Evolutionary conservation across 2,888 invertebrate genomes (phyloP).

Genomic region (Dioctria rufipes): DNA sequence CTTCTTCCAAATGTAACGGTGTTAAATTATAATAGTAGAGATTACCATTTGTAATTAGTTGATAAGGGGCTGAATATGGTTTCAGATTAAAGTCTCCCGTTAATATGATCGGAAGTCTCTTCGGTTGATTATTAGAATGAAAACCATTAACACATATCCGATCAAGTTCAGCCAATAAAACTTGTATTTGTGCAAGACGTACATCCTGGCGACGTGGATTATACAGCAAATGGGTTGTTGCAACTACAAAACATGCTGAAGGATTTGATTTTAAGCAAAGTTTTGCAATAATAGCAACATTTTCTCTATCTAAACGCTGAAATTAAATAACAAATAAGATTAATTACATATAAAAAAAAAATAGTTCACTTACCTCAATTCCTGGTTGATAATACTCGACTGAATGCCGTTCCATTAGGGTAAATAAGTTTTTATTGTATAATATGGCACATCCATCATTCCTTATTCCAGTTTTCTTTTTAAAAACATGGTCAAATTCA

Average conservation of each 20-base stretch:
- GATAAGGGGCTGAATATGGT: conserved; percentile 81
- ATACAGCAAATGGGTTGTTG: conserved; percentile 95
- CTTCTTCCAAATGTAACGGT: conserved; percentile 61
- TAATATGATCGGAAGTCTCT: conserved; percentile 81
- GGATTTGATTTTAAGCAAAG: conserved; percentile 75
- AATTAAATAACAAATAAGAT: neutral
- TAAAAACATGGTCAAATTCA: conserved; percentile 81
- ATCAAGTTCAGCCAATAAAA: conserved; percentile 89
- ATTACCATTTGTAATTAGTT: conserved; percentile 78
- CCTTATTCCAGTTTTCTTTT: conserved; percentile 85
- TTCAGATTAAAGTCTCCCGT: conserved; percentile 95
- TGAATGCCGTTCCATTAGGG: conserved; percentile 76
- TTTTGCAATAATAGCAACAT: conserved; percentile 87
- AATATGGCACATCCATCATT: conserved; percentile 94
- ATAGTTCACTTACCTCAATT: conserved; percentile 55
- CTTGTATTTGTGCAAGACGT: conserved; percentile 88
- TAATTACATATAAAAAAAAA: too few species aligned
- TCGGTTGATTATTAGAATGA: conserved; percentile 65
- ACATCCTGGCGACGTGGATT: conserved; percentile 93
- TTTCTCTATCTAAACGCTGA: conserved; percentile 84
- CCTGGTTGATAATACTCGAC: conserved; percentile 79
- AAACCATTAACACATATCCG: conserved; percentile 76
- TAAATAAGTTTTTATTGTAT: conserved; percentile 80
- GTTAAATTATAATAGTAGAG: conserved; percentile 72
- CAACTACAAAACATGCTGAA: conserved; percentile 79